Percentiles rank a stretch among this genome's conserved stretches.
phyloP scores from a whole-genome alignment of 2,888 invertebrate genomes.

The Callosobruchus maculatus region DNA sequence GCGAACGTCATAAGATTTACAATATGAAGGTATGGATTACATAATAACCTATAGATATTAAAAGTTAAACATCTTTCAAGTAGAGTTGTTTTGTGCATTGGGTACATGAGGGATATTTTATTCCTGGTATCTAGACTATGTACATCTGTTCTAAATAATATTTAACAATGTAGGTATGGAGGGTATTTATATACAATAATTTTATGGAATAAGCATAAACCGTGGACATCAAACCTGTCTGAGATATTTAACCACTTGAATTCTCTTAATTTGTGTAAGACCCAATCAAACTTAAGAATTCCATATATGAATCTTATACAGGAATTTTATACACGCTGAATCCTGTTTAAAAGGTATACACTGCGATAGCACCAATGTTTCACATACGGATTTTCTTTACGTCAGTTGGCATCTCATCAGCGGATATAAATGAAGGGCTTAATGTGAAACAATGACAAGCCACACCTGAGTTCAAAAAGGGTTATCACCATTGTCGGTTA shows the following conservation, averaged over 20 bases:
- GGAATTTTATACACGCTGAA: neutral
- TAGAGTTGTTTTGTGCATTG: conserved; percentile 1
- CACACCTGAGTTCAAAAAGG: no score
- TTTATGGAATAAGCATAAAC: neutral
- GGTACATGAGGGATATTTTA: neutral
- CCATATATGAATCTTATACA: conserved; percentile 3
- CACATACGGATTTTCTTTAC: no score
- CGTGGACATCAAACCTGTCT: neutral
- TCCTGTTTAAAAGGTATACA: no score
- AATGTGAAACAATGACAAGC: no score
- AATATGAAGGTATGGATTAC: neutral
- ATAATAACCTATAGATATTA: conserved; percentile 3
- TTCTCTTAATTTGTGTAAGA: conserved; percentile 4
- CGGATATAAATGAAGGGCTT: no score
- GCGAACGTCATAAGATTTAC: conserved; percentile 8
- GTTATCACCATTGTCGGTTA: no score
- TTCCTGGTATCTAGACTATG: conserved; percentile 3
- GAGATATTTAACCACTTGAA: neutral
- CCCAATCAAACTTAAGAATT: conserved; percentile 3
- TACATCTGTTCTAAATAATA: conserved; percentile 3
- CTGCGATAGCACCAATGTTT: no score
- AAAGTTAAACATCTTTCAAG: conserved; percentile 4
- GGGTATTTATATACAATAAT: neutral
- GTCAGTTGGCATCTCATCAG: no score
- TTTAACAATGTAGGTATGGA: neutral